phyloP scores from a whole-genome alignment of 2,113 vertebrate genomes.

The Amblyopsis rosae region DNA sequence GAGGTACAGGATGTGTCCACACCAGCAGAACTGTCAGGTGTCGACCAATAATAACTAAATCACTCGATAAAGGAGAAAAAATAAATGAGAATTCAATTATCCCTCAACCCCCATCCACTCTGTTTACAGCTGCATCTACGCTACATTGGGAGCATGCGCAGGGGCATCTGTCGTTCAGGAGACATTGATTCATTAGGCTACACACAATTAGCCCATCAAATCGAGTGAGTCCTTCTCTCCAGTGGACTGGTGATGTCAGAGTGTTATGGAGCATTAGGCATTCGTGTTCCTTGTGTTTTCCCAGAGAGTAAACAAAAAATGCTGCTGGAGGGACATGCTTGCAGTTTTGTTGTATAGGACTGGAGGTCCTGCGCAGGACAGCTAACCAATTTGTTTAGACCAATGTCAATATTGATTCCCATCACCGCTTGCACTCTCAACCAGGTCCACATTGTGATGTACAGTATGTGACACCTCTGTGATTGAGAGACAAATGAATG shows the following conservation, averaged over 20 bases:
- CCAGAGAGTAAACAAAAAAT: constrained; percentile 50
- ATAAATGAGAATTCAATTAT: constrained; percentile 68
- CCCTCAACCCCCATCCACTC: constrained; percentile 30
- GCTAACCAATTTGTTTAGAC: constrained; percentile 70
- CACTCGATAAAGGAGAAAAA: constrained; percentile 57
- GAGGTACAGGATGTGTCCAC: constrained; percentile 1
- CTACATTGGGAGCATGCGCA: constrained; percentile 50
- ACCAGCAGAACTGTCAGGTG: constrained; percentile 36
- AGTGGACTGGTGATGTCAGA: constrained; percentile 78
- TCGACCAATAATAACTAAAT: constrained; percentile 53
- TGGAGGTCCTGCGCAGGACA: constrained; percentile 42
- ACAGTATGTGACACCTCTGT: constrained; percentile 54
- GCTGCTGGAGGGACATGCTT: constrained; percentile 37
- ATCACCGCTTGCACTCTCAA: constrained; percentile 64
- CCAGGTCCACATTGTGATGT: constrained; percentile 54
- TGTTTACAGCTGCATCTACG: constrained; percentile 49
- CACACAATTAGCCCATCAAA: constrained; percentile 79
- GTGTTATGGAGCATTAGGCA: constrained; percentile 73
- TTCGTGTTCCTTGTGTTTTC: constrained; percentile 64
- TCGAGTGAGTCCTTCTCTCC: constrained; percentile 77
- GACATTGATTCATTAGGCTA: constrained; percentile 81
- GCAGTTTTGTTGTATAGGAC: constrained; percentile 52
- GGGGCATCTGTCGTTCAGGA: constrained; percentile 71
- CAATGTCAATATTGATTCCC: constrained; percentile 69
- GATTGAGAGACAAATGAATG: constrained; percentile 63